These are phyloP conservation scores for Phocides pigmalion DNA, from an alignment of 1,140 invertebrate genomes.

Conservation along the genomic window DNA sequence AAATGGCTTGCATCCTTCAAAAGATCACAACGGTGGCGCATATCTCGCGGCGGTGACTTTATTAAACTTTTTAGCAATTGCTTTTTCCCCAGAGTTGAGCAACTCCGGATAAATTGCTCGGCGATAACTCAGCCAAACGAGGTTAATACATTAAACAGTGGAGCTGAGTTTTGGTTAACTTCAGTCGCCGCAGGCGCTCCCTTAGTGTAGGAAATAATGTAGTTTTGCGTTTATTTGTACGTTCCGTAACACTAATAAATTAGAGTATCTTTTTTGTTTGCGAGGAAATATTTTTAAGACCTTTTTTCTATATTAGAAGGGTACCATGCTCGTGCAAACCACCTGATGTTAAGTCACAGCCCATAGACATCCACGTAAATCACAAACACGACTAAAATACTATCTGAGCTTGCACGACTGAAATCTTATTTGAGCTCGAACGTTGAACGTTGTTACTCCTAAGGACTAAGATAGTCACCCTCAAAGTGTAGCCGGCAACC, in stretches of 20 bases:
- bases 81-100: constrained; percentile 51
- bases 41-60: constrained; percentile 58
- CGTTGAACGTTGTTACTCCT: no score
- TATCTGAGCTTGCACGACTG: no score
- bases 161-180: constrained; percentile 51
- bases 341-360: no score
- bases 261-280: no score
- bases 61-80: constrained; percentile 73
- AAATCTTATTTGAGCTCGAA: no score
- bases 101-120: constrained; percentile 64
- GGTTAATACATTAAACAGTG: constrained; percentile 77
- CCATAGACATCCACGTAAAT: no score
- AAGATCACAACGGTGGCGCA: constrained; percentile 38
- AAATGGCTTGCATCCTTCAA: constrained; percentile 31
- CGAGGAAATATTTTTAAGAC: no score
- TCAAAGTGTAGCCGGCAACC: no score
- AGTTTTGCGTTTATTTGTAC: background rate
- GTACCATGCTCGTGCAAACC: no score
- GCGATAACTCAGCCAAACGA: constrained; percentile 74
- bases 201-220: constrained; percentile 7
- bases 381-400: no score
- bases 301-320: no score
- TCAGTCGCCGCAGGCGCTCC: constrained; percentile 44
- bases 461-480: no score
- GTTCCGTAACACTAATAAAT: background rate